Base-by-base conservation (phyloP, 2,888 invertebrate species). In the Conistra vaccinii region DNA sequence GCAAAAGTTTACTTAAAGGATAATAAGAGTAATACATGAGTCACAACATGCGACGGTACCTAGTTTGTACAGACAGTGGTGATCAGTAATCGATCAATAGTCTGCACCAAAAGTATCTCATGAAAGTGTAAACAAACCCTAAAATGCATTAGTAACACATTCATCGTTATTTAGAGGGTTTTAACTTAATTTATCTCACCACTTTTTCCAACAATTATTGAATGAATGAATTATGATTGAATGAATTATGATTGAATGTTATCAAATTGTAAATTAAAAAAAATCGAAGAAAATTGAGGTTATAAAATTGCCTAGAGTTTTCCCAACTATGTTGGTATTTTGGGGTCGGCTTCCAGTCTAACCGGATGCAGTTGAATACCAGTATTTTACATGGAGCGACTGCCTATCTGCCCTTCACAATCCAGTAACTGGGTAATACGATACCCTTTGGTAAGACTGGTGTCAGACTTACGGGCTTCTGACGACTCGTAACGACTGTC, bases 1-100 rank as follows among this genome's bases (percentile, higher is more conserved):
- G 23, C 14, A 66, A 42, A 60, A 80, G 12, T 48, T 78, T 57
- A 71, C 23, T 63, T 39, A 23, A 58, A 35, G 73, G n/a, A 57
- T 62, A 48, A 55, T 35, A 53, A 71, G 63, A 71, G 29, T n/a
- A 61, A 26, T 23, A 61, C 14, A 57, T 57, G 48, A n/a, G 29
- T 66, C 6, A 32, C 48, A n/a, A 53, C 35, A 55, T 48, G 61
- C 35, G 35, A 61, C n/a, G 20, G 3, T 23, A 69, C 32, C 17
- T n/a, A 10, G 29, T 61, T 17, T 17, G 17, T 23, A 76, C 14
- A 51, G 5, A 29, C 32, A 65, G 20, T 39, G 29, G 6, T 39
- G 53, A 39, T 62, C 39, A 14, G 53, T 9, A 48, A 62, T 51
- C n/a, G 26, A 60, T 53, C 17, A 35, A 29, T 32, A 66, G 17